phyloP scores from a whole-genome alignment of 1,140 invertebrate species.

The Drosophila nebulosa region DNA sequence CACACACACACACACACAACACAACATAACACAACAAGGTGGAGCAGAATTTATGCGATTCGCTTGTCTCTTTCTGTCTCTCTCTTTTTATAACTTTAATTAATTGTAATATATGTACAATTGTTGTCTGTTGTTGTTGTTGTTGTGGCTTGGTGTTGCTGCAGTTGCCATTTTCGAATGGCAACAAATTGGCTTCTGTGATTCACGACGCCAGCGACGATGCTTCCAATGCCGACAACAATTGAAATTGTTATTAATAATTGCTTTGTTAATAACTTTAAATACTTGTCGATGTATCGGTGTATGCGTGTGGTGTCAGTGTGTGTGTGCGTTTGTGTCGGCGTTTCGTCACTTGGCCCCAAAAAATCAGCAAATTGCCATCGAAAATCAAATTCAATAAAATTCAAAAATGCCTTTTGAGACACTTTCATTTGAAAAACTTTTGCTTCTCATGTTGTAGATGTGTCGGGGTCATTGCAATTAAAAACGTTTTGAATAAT shows the following conservation, averaged over 20 bases:
- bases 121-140: constrained; percentile 4
- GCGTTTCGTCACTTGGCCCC: constrained; percentile 3
- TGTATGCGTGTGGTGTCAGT: not conserved
- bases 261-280: constrained; percentile 9
- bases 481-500: no score
- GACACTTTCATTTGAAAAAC: not conserved
- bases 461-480: not conserved
- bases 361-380: constrained; percentile 1
- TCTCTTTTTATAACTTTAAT: constrained; percentile 49
- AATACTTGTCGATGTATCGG: not conserved
- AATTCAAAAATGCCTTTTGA: not conserved
- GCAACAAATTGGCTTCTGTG: constrained; percentile 16
- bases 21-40: no score
- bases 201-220: not conserved
- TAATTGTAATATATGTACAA: constrained; percentile 65
- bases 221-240: constrained; percentile 10
- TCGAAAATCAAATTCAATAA: not conserved
- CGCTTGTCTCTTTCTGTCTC: constrained; percentile 10
- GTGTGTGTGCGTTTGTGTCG: not conserved
- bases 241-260: constrained; percentile 10
- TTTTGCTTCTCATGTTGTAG: not conserved
- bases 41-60: constrained; percentile 66
- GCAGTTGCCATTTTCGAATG: constrained; percentile 28
- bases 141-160: not conserved
- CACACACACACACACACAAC: no score